Evolutionary conservation across 1,140 invertebrate species (phyloP).

Genomic region (Leptestheria dahalacensis): DNA sequence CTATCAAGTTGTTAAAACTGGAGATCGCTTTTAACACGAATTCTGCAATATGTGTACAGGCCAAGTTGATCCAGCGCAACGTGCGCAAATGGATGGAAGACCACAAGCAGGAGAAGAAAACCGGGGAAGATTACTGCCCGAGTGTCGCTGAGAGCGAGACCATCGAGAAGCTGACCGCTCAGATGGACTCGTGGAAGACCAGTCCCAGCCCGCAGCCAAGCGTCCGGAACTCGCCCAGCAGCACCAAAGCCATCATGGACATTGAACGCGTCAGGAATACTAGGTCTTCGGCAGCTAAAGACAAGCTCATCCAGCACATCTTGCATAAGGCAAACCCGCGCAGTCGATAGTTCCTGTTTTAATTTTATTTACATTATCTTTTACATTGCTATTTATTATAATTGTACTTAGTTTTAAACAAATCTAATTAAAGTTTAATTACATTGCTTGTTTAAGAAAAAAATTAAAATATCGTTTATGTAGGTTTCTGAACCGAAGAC

Average conservation of each 20-base stretch:
- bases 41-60: background rate
- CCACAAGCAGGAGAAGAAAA: background rate
- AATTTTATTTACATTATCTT: no score
- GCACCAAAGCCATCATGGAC: background rate
- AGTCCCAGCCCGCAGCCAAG: background rate
- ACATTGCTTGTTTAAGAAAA: background rate
- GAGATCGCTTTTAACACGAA: no score
- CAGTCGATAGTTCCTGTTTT: background rate
- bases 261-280: background rate
- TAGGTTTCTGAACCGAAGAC: slow-evolving; percentile 5
- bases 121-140: background rate
- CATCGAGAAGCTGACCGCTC: background rate
- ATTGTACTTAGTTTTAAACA: no score
- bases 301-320: background rate
- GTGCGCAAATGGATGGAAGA: background rate
- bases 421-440: background rate
- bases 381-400: no score
- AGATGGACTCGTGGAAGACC: background rate
- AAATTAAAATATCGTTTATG: background rate
- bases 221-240: background rate
- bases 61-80: background rate
- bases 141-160: background rate
- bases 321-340: background rate
- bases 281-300: slow-evolving; percentile 4
- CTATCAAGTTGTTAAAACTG: no score